Percentiles rank a stretch among this genome's conserved stretches.
Evolutionary conservation across 37 sponge, comb jelly and placozoan species (phyloP).

Genomic region (Diacarnus erythraeanus): DNA sequence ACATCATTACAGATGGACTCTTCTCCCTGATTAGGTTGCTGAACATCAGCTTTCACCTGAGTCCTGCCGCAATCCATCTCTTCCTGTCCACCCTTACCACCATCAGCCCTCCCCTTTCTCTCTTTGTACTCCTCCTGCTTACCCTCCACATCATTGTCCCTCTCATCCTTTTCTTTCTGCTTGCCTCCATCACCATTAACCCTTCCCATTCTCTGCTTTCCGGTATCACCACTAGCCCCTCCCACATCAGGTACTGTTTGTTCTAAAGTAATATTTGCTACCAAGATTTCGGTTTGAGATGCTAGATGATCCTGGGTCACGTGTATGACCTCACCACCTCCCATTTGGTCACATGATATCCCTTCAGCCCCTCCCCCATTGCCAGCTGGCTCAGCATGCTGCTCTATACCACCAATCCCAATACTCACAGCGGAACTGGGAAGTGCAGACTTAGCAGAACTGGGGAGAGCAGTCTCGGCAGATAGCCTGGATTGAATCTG

Average conservation of each 20-base stretch:
- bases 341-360: neutral
- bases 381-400: neutral
- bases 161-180: neutral
- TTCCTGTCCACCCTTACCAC: neutral
- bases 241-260: neutral
- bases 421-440: neutral
- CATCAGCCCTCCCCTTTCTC: neutral
- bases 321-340: neutral
- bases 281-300: neutral
- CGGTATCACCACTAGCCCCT: neutral
- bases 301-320: constrained; percentile 3
- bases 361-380: neutral
- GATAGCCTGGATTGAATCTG: neutral
- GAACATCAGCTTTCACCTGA: too few species aligned
- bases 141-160: neutral
- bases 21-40: too few species aligned
- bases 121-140: too few species aligned
- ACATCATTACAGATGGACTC: too few species aligned
- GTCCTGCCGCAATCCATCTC: too few species aligned
- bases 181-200: neutral
- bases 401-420: neutral
- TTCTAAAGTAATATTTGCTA: neutral
- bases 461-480: neutral
- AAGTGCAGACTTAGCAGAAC: neutral
- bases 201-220: neutral